Conservation (phyloP, 1,140 invertebrate genomes). For the Lepidurus couesii region DNA sequence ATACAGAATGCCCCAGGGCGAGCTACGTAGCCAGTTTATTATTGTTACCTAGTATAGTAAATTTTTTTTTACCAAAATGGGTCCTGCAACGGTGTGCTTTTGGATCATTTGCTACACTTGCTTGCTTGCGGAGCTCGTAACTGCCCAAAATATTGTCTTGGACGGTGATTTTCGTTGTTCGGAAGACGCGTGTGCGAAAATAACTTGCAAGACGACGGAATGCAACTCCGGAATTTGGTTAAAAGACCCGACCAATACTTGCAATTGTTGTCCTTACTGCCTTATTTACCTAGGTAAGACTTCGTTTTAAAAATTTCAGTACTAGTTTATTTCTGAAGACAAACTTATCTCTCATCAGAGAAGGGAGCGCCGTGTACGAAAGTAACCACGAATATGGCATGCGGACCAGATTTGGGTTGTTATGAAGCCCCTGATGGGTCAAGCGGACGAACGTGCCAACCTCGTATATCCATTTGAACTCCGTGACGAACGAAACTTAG, state of each 20-base stretch:
- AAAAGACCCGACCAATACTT: background rate
- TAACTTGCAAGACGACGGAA: background rate
- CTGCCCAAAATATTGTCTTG: background rate
- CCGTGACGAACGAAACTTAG: background rate
- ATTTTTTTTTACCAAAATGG: background rate
- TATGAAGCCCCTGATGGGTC: background rate
- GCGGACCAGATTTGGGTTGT: background rate
- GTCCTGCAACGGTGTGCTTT: background rate
- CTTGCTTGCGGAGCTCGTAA: background rate
- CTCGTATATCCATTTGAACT: background rate
- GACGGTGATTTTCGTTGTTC: background rate
- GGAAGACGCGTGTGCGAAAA: background rate
- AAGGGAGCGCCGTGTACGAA: background rate
- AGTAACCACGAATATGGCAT: background rate
- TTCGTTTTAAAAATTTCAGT: background rate
- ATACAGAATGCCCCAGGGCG: background rate
- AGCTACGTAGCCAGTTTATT: background rate
- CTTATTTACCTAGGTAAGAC: background rate
- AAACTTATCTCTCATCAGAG: background rate
- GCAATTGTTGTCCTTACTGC: conserved; percentile 11
- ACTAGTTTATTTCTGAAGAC: background rate
- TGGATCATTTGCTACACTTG: background rate
- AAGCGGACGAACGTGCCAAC: background rate
- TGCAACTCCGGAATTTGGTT: conserved; percentile 6
- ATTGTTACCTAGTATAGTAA: too few species aligned